These are phyloP conservation scores for Tetragonisca angustula DNA, from an alignment of 2,888 invertebrate genomes.

Conservation along the genomic window DNA sequence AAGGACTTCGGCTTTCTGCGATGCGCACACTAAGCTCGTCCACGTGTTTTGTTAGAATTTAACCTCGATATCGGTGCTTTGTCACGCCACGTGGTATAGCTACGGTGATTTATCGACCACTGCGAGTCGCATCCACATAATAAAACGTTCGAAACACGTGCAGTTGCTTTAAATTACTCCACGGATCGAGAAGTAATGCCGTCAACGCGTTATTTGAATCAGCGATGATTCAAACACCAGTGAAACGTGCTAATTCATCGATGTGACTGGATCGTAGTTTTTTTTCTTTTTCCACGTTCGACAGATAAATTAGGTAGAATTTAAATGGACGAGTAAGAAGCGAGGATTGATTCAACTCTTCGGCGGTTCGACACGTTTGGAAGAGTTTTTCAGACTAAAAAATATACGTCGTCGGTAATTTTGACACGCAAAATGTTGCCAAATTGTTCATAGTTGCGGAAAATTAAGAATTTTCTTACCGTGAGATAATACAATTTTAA, in stretches of 20 bases:
- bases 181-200: background rate
- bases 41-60: background rate
- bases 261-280: background rate
- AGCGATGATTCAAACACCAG: conserved; percentile 9
- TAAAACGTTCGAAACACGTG: background rate
- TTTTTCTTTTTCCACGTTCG: background rate
- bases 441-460: no score
- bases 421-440: no score
- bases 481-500: no score
- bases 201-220: background rate
- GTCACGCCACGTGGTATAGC: background rate
- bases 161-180: background rate
- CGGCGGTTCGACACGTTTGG: background rate
- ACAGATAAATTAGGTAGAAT: background rate
- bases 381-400: no score
- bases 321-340: no score
- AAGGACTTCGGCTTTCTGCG: background rate
- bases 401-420: no score
- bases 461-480: no score
- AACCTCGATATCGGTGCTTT: background rate
- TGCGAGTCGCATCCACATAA: background rate
- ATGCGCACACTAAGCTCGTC: background rate
- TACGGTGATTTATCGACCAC: background rate
- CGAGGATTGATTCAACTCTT: background rate
- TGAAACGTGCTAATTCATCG: background rate